Conservation (phyloP, 2,797 vertebrate species). For the Galaxias olidus region DNA sequence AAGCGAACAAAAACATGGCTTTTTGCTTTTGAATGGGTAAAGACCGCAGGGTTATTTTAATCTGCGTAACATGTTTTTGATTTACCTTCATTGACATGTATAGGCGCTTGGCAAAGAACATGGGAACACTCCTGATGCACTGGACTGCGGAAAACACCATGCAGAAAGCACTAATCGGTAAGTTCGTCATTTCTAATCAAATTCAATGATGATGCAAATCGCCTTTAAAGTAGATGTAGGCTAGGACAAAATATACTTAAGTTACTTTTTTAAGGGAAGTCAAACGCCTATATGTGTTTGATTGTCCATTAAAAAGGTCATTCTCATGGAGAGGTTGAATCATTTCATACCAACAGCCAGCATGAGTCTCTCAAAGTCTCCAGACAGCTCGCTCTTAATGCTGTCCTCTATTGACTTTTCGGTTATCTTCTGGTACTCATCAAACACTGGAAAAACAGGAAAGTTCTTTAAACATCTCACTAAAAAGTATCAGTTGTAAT, state of each 20-base stretch:
- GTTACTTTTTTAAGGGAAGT: no score
- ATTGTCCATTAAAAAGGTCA: no score
- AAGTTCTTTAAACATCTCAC: neutral
- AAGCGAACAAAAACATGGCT: no score
- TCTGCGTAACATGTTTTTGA: neutral
- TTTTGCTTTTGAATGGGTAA: no score
- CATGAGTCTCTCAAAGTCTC: slow-evolving; percentile 96
- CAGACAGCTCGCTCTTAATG: slow-evolving; percentile 91
- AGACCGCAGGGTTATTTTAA: no score
- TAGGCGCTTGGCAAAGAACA: slow-evolving; percentile 91
- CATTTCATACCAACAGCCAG: slow-evolving; percentile 86
- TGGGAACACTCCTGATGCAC: slow-evolving; percentile 84
- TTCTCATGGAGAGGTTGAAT: neutral
- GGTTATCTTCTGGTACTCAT: slow-evolving; percentile 87
- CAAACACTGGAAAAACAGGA: slow-evolving; percentile 81
- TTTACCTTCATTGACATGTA: slow-evolving; percentile 97
- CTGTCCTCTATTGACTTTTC: slow-evolving; percentile 90
- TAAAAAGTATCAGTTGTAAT: no score
- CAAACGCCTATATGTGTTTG: no score
- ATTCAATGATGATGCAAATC: no score
- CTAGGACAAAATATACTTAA: no score
- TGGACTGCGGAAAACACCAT: slow-evolving; percentile 77
- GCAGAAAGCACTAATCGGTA: slow-evolving; percentile 13
- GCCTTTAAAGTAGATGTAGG: no score
- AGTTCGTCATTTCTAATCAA: neutral